Percentiles rank a stretch among this genome's conserved stretches.
phyloP scores from a whole-genome alignment of 2,113 vertebrate genomes.

The Semicossyphus pulcher region DNA sequence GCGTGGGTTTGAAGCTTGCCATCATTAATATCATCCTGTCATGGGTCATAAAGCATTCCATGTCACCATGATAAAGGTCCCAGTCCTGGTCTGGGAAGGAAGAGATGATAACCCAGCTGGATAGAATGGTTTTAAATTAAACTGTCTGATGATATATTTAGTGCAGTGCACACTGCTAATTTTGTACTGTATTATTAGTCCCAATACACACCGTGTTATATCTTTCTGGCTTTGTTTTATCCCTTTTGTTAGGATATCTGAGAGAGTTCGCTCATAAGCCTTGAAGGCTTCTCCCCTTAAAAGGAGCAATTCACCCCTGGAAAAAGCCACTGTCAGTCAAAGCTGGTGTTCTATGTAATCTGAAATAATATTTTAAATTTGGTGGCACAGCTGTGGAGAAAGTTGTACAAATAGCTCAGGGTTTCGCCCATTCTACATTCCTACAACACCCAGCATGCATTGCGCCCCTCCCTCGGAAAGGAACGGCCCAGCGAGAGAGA shows the following conservation, averaged over 20 bases:
- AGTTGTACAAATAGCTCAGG: no score
- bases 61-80: slow-evolving; percentile 58
- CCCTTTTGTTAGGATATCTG: background rate
- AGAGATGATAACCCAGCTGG: slow-evolving; percentile 22
- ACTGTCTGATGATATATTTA: slow-evolving; percentile 38
- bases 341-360: no score
- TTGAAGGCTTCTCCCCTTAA: background rate
- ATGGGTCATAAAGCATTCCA: slow-evolving; percentile 69
- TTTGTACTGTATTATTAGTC: slow-evolving; percentile 1
- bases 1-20: slow-evolving; percentile 48
- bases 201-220: background rate
- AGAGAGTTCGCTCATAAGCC: background rate
- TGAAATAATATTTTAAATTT: no score
- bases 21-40: slow-evolving; percentile 67
- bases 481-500: no score
- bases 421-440: no score
- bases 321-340: no score
- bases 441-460: no score
- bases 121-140: slow-evolving; percentile 50
- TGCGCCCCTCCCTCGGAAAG: no score
- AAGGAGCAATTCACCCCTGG: no score
- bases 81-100: slow-evolving; percentile 10
- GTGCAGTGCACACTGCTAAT: slow-evolving; percentile 15
- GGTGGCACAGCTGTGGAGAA: no score
- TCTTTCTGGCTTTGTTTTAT: background rate